A percentile compares a stretch with the other conserved stretches of the same genome.
These are phyloP conservation scores for Drosophila borborema DNA, from an alignment of 2,888 invertebrate species.

Conservation along the genomic window DNA sequence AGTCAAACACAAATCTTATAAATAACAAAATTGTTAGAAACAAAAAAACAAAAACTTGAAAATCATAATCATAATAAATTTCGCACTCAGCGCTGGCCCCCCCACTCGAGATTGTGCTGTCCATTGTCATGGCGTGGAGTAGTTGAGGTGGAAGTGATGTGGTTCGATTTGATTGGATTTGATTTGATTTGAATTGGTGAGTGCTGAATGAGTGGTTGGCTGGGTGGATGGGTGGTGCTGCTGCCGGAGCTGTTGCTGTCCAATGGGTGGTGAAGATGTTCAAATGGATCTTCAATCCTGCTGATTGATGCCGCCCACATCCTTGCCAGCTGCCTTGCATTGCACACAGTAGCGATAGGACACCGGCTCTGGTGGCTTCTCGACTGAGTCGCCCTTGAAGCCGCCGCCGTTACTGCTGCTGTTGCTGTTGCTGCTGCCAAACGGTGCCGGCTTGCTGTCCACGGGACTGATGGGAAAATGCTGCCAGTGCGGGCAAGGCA, in stretches of 20 bases:
- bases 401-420: conserved; percentile 3
- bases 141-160: conserved; percentile 2
- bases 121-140: conserved; percentile 7
- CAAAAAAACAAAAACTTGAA: conserved; percentile 6
- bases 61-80: conserved; percentile 10
- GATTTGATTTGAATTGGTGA: not conserved
- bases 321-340: conserved; percentile 59
- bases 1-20: conserved; percentile 9
- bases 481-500: conserved; percentile 85
- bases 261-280: conserved; percentile 13
- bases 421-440: conserved; percentile 32
- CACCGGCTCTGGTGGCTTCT: conserved; percentile 70
- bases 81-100: conserved; percentile 25
- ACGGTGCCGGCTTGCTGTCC: conserved; percentile 64
- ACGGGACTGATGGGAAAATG: conserved; percentile 83
- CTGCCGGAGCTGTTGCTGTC: not conserved
- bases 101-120: conserved; percentile 26
- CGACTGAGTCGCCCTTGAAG: conserved; percentile 15
- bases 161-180: not conserved
- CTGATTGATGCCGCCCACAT: conserved; percentile 29
- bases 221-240: not conserved
- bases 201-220: not conserved
- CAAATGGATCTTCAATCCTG: conserved; percentile 42
- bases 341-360: conserved; percentile 68
- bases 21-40: not conserved